Conservation (phyloP, 2,797 vertebrate genomes). For the Enteromius unitaeniatus region DNA sequence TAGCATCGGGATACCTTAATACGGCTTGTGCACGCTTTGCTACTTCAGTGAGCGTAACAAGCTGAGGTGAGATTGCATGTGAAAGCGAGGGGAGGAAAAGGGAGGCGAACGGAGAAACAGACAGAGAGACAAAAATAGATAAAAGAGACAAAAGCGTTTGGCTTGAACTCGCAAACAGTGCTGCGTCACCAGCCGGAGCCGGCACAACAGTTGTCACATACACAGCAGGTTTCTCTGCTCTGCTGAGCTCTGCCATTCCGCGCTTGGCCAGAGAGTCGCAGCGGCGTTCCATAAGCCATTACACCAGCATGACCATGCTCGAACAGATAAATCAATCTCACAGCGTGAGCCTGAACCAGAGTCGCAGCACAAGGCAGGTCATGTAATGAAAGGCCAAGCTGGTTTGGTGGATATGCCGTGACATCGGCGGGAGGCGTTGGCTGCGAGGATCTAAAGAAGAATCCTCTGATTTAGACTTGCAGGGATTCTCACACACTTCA, state of each 20-base stretch:
- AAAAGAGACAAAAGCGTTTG: constrained; percentile 63
- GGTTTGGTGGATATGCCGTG: constrained; percentile 30
- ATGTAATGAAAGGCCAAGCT: constrained; percentile 45
- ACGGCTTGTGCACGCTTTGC: constrained; percentile 69
- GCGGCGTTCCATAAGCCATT: constrained; percentile 53
- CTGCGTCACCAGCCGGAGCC: constrained; percentile 48
- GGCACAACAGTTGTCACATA: constrained; percentile 69
- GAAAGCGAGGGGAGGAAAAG: constrained; percentile 47
- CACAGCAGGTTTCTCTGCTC: constrained; percentile 60
- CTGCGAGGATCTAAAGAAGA: constrained; percentile 25
- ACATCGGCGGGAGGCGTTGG: neutral
- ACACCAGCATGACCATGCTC: constrained; percentile 45
- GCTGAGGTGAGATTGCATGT: constrained; percentile 33
- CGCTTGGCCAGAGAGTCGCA: constrained; percentile 63
- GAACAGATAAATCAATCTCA: constrained; percentile 54
- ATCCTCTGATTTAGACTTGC: constrained; percentile 22
- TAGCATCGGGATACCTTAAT: constrained; percentile 80
- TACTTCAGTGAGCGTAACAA: constrained; percentile 62
- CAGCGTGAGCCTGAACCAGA: constrained; percentile 34
- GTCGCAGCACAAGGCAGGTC: constrained; percentile 45
- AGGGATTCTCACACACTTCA: constrained; percentile 23
- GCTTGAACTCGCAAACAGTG: constrained; percentile 48
- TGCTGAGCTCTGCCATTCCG: constrained; percentile 55
- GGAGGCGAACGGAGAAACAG: constrained; percentile 61
- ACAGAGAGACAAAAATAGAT: constrained; percentile 56